phyloP scores from a whole-genome alignment of 2,888 invertebrate genomes.

The Seira ritae region DNA sequence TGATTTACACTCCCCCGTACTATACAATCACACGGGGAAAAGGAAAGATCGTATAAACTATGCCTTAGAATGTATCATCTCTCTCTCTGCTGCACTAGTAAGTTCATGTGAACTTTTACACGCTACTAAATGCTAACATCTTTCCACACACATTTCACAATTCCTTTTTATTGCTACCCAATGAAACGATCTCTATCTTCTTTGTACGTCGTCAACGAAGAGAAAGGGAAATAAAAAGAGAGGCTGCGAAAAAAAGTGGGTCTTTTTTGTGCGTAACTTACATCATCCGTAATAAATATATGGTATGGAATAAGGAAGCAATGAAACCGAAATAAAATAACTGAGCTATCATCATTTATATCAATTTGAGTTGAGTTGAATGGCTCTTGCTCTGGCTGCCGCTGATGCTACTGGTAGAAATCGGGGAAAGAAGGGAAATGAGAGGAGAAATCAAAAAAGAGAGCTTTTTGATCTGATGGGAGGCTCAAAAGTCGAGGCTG shows the following conservation, averaged over 20 bases:
- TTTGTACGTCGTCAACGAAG: neutral
- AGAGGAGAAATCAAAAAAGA: too few species aligned
- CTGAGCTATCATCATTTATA: constrained; percentile 73
- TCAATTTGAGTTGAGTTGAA: constrained; percentile 69
- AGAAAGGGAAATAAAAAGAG: neutral
- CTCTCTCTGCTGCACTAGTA: neutral
- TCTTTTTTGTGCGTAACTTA: constrained; percentile 18
- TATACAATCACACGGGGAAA: constrained; percentile 34
- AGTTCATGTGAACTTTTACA: constrained; percentile 11
- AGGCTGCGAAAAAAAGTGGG: neutral
- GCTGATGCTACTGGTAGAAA: constrained; percentile 19
- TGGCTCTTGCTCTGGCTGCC: constrained; percentile 22
- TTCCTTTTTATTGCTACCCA: neutral
- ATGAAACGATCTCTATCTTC: constrained; percentile 9
- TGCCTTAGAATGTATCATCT: neutral
- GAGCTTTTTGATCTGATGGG: constrained; percentile 41
- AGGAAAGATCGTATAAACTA: too few species aligned
- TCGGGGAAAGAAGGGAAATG: constrained; percentile 14
- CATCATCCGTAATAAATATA: constrained; percentile 24
- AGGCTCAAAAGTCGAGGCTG: neutral
- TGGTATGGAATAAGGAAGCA: constrained; percentile 47
- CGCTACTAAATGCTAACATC: constrained; percentile 6
- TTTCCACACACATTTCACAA: neutral
- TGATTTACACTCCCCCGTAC: constrained; percentile 67
- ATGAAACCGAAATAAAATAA: constrained; percentile 66